These are phyloP conservation scores for Otolemur crassicaudatus DNA, from an alignment of 2,797 vertebrate species.

Conservation along the genomic window DNA sequence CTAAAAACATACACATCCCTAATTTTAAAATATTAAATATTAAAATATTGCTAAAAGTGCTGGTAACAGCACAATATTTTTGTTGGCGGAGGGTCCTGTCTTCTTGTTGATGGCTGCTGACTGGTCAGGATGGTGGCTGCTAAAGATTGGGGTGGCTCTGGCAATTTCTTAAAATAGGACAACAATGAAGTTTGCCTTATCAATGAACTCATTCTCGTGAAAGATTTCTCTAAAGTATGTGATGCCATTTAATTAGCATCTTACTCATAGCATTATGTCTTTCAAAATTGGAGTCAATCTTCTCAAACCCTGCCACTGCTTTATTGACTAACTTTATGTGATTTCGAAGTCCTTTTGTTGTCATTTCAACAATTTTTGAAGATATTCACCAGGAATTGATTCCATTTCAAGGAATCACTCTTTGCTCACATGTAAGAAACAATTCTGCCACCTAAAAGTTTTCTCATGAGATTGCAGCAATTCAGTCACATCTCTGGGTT, in stretches of 20 bases:
- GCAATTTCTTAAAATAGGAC: background rate
- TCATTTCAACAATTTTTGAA: background rate
- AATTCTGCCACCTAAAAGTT: background rate
- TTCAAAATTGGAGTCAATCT: background rate
- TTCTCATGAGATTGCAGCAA: background rate
- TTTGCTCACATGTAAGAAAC: background rate
- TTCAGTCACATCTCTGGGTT: background rate
- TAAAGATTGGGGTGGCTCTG: background rate
- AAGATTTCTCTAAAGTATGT: background rate
- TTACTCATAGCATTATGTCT: background rate
- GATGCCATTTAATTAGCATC: background rate
- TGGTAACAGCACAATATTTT: background rate
- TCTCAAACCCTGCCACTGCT: background rate
- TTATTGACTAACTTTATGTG: background rate
- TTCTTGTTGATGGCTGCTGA: background rate
- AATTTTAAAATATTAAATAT: background rate
- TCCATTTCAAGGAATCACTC: background rate
- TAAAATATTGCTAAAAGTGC: background rate
- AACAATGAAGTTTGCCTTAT: background rate
- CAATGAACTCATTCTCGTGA: background rate
- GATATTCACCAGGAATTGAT: background rate
- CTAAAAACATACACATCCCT: background rate
- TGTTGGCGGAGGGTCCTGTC: background rate
- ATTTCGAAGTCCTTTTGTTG: background rate
- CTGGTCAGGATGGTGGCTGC: background rate